Base-by-base conservation (phyloP, 2,888 invertebrate species). In the Mythimna vitellina region DNA sequence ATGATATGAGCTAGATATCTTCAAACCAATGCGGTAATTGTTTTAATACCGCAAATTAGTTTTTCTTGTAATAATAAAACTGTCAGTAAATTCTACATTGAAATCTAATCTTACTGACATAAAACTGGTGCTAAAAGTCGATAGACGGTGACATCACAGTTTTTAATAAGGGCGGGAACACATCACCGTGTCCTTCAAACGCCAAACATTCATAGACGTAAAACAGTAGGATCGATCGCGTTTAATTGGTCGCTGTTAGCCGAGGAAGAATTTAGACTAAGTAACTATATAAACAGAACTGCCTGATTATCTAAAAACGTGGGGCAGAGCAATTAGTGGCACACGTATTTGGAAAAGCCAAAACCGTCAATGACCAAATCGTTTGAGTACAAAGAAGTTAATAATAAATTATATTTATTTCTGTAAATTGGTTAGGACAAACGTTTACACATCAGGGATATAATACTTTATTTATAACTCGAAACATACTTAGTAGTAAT, bases 191-290 rank as follows among this genome's bases (percentile, higher is more conserved):
- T 29, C 68, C 66, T 71, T 69, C 80, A 66, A 35, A 49, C 29
- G 46, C 46, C 53, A 32, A 22, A 35, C 29, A 49, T 22, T 60
- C 22, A 22, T 10, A 17, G 35, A 38, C 38, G 38, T 46, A 25
- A 10, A 76, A 76, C 76, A 65, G n/a, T 61, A 51, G 65, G 51
- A 70, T 80, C 77, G 61, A 80, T 70, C 46, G 46, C n/a, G 29
- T 57, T 62, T 63, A 73, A 73, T 65, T 51, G 56, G 49, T 53
- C 46, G 17, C 32, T 49, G 20, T 12, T 53, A 35, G 38, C 56
- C 3, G 54, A 68, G 56, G 53, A 70, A 58, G 58, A 56, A n/a
- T 61, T 58, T 56, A 51, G 25, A 70, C 51, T 49, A 61, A 79
- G 68, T 76, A 61, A 56, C 67, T 62, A 49, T 58, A 22, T 51